Conservation (phyloP, 2,113 vertebrate genomes). For the Clinocottus analis region DNA sequence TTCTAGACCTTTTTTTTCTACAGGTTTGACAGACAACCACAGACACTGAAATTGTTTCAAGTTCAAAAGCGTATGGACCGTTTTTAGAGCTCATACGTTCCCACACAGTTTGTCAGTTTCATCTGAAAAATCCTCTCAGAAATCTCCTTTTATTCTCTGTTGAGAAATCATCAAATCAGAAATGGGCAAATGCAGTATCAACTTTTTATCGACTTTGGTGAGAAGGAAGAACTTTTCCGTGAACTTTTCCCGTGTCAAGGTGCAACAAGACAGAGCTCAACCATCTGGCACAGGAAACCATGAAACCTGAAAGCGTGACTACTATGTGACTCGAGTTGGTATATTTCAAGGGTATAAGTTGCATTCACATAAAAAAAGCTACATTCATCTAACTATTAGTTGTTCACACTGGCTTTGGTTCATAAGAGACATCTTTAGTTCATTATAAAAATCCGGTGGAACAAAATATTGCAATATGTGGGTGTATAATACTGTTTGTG, state of each 20-base stretch:
- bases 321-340: neutral
- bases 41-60: neutral
- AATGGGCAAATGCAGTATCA: neutral
- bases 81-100: neutral
- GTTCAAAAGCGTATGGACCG: neutral
- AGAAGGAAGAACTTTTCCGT: neutral
- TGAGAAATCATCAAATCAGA: neutral
- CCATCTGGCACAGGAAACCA: constrained; percentile 4
- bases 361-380: constrained; percentile 51
- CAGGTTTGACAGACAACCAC: neutral
- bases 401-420: constrained; percentile 76
- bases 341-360: constrained; percentile 22
- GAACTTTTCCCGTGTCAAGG: neutral
- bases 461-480: constrained; percentile 10
- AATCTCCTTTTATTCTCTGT: neutral
- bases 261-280: neutral
- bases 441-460: constrained; percentile 21
- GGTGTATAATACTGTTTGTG: neutral
- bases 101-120: neutral
- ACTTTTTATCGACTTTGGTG: neutral
- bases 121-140: neutral
- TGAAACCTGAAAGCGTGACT: constrained; percentile 9
- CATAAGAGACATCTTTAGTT: constrained; percentile 74
- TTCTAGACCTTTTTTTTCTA: neutral
- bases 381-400: constrained; percentile 69